These are phyloP conservation scores for Chloroceryle amazona DNA, from an alignment of 2,797 vertebrate genomes.

Conservation along the genomic window DNA sequence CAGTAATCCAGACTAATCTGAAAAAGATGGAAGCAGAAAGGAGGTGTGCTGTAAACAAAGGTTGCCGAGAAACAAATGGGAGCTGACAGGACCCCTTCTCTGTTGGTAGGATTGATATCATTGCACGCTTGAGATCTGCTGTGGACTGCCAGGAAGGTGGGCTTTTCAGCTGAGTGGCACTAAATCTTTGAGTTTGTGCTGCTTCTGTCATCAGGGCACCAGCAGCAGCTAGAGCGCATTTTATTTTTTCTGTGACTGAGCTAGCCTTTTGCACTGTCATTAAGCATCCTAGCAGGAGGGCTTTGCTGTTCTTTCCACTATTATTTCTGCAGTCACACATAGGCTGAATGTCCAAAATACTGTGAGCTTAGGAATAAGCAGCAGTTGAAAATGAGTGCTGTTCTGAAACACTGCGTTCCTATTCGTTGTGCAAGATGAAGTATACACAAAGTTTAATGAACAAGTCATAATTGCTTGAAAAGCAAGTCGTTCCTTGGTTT, in stretches of 20 bases:
- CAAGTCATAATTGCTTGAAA: background rate
- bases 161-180: background rate
- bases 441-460: background rate
- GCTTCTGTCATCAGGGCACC: background rate
- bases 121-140: background rate
- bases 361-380: background rate
- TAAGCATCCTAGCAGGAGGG: background rate
- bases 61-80: background rate
- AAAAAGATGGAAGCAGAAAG: background rate
- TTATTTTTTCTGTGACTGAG: background rate
- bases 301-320: background rate
- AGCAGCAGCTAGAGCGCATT: background rate
- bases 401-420: constrained; percentile 1
- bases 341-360: background rate
- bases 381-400: background rate
- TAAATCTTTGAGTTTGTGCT: background rate
- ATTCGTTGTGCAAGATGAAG: background rate
- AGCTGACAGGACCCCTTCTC: background rate
- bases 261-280: background rate
- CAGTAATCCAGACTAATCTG: background rate
- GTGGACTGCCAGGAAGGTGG: background rate
- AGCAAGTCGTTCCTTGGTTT: background rate
- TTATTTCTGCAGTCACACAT: background rate
- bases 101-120: background rate
- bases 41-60: background rate